These are phyloP conservation scores for Acanthococcus lagerstroemiae DNA, from an alignment of 2,888 invertebrate species.

Conservation along the genomic window DNA sequence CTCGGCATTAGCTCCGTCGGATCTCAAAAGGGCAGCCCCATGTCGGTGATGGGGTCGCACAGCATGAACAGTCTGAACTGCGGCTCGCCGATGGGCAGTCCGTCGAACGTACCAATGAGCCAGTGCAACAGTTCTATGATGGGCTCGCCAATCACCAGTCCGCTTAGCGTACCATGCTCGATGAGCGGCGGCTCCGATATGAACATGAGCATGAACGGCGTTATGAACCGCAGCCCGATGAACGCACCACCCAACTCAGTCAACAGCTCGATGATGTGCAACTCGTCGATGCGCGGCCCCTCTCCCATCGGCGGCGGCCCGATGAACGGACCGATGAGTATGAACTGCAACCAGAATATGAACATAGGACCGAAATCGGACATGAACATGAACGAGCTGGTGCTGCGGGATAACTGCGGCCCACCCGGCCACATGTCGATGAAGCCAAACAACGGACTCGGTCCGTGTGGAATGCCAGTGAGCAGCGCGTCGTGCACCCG, in stretches of 20 bases:
- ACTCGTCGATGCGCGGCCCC: slow-evolving; percentile 31
- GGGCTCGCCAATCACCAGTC: slow-evolving; percentile 52
- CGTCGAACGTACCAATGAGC: slow-evolving; percentile 47
- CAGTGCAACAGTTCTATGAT: slow-evolving; percentile 39
- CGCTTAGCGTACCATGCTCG: slow-evolving; percentile 43
- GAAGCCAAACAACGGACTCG: slow-evolving; percentile 14
- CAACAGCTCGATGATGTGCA: slow-evolving; percentile 29
- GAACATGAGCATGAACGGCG: slow-evolving; percentile 25
- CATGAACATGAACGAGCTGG: slow-evolving; percentile 20
- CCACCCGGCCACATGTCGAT: slow-evolving; percentile 19
- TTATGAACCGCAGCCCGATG: slow-evolving; percentile 21
- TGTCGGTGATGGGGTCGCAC: slow-evolving; percentile 30
- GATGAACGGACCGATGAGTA: slow-evolving; percentile 10
- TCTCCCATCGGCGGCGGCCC: slow-evolving; percentile 31
- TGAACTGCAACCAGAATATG: slow-evolving; percentile 24
- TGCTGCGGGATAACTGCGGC: slow-evolving; percentile 6
- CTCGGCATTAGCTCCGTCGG: slow-evolving; percentile 39
- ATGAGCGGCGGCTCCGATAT: slow-evolving; percentile 41
- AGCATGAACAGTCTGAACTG: slow-evolving; percentile 33
- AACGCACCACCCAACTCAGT: slow-evolving; percentile 30
- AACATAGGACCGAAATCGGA: slow-evolving; percentile 7
- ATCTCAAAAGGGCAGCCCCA: slow-evolving; percentile 42
- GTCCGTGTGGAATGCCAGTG: slow-evolving; percentile 11
- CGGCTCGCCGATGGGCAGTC: slow-evolving; percentile 63
- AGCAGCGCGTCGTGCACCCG: slow-evolving; percentile 7